Evolutionary conservation across 1,140 invertebrate species (phyloP).

Genomic region (Lasioglossum baleicum): DNA sequence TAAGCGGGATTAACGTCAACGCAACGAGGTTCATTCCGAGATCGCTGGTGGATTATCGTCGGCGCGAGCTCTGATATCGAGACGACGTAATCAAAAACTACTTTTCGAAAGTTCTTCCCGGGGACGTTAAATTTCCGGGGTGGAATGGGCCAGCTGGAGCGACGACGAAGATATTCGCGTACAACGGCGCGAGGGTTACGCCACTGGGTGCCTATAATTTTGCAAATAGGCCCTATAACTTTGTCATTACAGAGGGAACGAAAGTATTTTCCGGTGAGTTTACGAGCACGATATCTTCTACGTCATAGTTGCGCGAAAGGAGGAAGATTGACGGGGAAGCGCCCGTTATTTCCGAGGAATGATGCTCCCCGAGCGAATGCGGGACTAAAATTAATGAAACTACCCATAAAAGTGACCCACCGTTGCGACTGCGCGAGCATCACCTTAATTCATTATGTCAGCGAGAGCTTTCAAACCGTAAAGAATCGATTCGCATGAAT

Average conservation of each 20-base stretch:
- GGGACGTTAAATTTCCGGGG: constrained; percentile 10
- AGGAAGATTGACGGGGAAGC: neutral
- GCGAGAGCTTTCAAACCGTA: too few species aligned
- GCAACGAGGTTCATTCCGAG: too few species aligned
- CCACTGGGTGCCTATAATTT: constrained; percentile 46
- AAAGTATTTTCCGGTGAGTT: constrained; percentile 11
- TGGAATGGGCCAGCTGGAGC: neutral
- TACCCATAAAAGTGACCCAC: neutral
- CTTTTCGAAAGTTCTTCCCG: constrained; percentile 5
- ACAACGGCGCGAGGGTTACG: constrained; percentile 37
- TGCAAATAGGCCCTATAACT: constrained; percentile 49
- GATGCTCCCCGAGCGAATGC: neutral
- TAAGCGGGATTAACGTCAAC: too few species aligned
- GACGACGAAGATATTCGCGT: neutral
- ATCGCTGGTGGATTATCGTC: neutral
- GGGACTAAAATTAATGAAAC: neutral
- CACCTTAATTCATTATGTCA: too few species aligned
- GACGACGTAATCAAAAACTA: constrained; percentile 17
- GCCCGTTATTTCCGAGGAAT: neutral
- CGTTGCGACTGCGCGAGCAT: neutral
- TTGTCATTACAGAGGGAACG: constrained; percentile 44
- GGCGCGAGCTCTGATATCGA: neutral
- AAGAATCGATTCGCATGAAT: too few species aligned
- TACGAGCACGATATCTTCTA: constrained; percentile 1
- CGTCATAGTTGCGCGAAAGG: neutral